Percentiles rank a stretch among this genome's conserved stretches.
Conservation (phyloP, 2,113 vertebrate species). For the Pomatorhinus ruficollis region DNA sequence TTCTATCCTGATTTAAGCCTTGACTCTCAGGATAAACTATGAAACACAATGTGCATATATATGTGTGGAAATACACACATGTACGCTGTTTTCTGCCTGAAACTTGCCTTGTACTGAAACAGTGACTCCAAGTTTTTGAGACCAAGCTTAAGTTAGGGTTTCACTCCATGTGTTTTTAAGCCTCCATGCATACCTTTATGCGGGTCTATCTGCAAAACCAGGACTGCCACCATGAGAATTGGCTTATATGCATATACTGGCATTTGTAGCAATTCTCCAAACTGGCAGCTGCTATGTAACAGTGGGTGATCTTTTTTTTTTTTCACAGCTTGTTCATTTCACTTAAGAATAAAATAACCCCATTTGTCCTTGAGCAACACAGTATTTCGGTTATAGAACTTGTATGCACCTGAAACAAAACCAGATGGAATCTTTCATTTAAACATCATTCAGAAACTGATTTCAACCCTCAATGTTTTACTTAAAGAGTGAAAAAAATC, state of each 20-base stretch:
- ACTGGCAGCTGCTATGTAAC: not conserved
- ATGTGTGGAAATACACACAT: not conserved
- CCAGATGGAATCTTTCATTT: not conserved
- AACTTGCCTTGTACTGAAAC: not conserved
- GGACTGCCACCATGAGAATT: not conserved
- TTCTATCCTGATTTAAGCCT: not conserved
- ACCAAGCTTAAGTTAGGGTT: not conserved
- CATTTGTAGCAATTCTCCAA: not conserved
- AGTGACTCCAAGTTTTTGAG: not conserved
- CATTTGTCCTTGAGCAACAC: not conserved
- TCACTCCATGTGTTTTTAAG: not conserved
- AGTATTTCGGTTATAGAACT: not conserved
- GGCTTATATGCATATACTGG: not conserved
- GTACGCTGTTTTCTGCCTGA: not conserved
- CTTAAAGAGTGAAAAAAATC: not conserved
- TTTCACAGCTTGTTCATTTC: not conserved
- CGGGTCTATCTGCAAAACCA: not conserved
- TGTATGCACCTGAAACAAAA: not conserved
- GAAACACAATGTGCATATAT: rapidly evolving
- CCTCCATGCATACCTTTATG: not conserved
- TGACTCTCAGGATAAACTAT: not conserved
- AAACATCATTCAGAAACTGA: not conserved
- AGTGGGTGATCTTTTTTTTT: not conserved
- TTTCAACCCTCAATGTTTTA: not conserved
- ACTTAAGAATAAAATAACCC: not conserved